Conservation (phyloP, 2,888 invertebrate species). For the Aradus depressus region DNA sequence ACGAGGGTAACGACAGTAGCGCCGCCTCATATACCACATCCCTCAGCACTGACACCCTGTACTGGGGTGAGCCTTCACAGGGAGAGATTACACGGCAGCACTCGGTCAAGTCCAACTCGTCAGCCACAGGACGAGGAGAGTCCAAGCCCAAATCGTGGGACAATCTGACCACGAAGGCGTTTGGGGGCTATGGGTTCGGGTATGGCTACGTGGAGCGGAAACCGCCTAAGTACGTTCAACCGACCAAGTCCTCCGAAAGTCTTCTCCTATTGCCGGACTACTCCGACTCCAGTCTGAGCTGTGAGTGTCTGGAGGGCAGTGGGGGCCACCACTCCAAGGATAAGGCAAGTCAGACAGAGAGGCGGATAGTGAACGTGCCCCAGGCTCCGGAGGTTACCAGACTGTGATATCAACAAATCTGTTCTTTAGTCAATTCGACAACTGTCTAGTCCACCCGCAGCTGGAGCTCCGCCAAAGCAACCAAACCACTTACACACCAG, state of each 20-base stretch:
- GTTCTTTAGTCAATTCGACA: constrained; percentile 26
- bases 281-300: constrained; percentile 56
- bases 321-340: constrained; percentile 24
- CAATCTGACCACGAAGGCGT: constrained; percentile 72
- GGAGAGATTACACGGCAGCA: constrained; percentile 29
- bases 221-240: constrained; percentile 43
- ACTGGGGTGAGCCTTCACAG: constrained; percentile 50
- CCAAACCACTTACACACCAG: constrained; percentile 7
- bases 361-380: constrained; percentile 30
- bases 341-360: constrained; percentile 35
- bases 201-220: constrained; percentile 48
- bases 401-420: constrained; percentile 30
- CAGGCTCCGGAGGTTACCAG: constrained; percentile 33
- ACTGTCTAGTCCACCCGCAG: constrained; percentile 24
- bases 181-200: constrained; percentile 77
- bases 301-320: constrained; percentile 51
- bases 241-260: constrained; percentile 74
- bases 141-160: constrained; percentile 83
- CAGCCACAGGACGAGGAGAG: constrained; percentile 32
- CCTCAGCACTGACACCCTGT: constrained; percentile 73
- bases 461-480: constrained; percentile 13
- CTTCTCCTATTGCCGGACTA: constrained; percentile 57
- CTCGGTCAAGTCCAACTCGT: constrained; percentile 30
- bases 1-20: constrained; percentile 52
- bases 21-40: constrained; percentile 74